These are phyloP conservation scores for Zaprionus bogoriensis DNA, from an alignment of 2,888 invertebrate species.

Conservation along the genomic window DNA sequence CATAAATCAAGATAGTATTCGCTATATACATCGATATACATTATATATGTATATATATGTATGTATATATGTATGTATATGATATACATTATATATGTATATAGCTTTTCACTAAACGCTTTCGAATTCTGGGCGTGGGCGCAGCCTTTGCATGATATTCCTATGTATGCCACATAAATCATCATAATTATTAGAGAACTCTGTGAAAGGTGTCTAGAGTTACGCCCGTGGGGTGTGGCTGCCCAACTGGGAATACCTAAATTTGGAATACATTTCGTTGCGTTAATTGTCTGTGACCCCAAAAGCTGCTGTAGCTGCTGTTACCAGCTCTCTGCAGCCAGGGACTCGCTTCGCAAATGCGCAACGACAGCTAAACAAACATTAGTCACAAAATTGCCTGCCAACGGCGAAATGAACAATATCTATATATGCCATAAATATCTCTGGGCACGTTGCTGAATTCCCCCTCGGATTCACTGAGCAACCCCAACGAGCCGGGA, in stretches of 20 bases:
- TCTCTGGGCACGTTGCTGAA: conserved; percentile 48
- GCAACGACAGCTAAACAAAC: conserved; percentile 76
- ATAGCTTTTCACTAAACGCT: conserved; percentile 68
- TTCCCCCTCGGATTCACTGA: too few species aligned
- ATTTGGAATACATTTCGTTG: background rate
- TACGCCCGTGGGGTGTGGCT: conserved; percentile 49
- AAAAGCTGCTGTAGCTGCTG: conserved; percentile 13
- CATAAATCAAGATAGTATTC: conserved; percentile 67
- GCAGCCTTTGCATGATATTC: conserved; percentile 25
- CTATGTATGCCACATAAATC: conserved; percentile 59
- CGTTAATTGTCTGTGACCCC: background rate
- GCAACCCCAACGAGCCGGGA: too few species aligned
- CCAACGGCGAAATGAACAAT: conserved; percentile 72
- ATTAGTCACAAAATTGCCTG: conserved; percentile 78
- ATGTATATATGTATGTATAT: conserved; percentile 44
- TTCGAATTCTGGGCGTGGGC: conserved; percentile 54
- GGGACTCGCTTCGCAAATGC: conserved; percentile 57
- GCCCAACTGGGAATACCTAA: conserved; percentile 16
- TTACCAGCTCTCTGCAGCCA: background rate
- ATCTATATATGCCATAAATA: conserved; percentile 72
- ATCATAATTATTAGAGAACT: conserved; percentile 58
- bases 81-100: conserved; percentile 41
- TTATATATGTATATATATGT: conserved; percentile 39
- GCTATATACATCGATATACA: too few species aligned
- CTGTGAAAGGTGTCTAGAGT: conserved; percentile 54